Base-by-base conservation (phyloP, 2,113 vertebrate species). In the Pelmatolapia mariae region DNA sequence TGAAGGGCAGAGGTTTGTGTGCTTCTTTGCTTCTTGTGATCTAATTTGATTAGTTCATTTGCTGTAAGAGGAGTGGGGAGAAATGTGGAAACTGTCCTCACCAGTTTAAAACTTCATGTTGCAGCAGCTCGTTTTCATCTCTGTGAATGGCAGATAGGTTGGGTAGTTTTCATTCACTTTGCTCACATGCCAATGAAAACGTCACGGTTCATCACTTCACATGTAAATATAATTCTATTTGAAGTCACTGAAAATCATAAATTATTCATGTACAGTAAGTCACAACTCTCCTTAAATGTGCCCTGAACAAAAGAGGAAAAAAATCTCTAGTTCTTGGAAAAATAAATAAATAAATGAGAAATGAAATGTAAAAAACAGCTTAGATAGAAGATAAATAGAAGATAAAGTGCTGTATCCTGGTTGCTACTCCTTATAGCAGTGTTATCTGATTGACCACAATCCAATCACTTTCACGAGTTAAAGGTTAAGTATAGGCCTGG, bases 71-170 rank as follows among this genome's bases (percentile, higher is more conserved):
- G 78, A 85, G 87, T 94, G 91, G 89, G 86, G 88, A 93, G 83
- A 92, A 88, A 92, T 92, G 91, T 93, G 92, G 87, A 94, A 90
- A 63, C 91, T 91, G 89, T 96, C 95, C 95, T 96, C 96, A 95
- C 94, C 92, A 95, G 94, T 95, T 93, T 93, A 95, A 96, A 96
- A 90, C 94, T 86, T 96, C 95, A 45, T 95, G 95, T 81, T 95
- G 92, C 91, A 92, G 93, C 92, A 90, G 88, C 91, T 94, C 93
- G 92, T 92, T 94, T 91, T 96, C 94, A 90, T 95, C 93, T 95
- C 95, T 96, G 95, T 87, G 84, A 86, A 96, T 52, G 85, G 92
- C 89, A 96, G 90, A 95, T 88, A 94, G 89, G 92, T 92, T 84
- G 81, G 91, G 82, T 85, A 84, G 84, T 89, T 91, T 94, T 94